Conservation (phyloP, 2,888 invertebrate species). For the Creontiades dilutus region DNA sequence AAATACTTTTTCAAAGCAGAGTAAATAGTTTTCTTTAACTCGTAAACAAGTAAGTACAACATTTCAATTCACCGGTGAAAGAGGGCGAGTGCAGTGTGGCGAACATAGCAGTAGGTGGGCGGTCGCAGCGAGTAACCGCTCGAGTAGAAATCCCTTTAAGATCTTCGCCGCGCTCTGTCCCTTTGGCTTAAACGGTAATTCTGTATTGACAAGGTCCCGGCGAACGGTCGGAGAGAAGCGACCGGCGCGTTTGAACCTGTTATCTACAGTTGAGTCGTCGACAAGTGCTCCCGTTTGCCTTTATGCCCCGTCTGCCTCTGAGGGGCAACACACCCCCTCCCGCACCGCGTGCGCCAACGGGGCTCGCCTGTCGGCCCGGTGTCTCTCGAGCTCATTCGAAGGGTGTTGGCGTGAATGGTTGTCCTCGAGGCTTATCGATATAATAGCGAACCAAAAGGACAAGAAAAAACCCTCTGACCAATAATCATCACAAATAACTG, state of each 20-base stretch:
- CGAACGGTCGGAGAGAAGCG: background rate
- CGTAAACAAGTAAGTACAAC: constrained; percentile 25
- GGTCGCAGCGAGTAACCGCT: background rate
- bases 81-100: background rate
- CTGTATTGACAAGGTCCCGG: constrained; percentile 40
- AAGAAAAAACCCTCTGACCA: background rate
- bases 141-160: constrained; percentile 47
- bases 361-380: background rate
- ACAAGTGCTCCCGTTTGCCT: constrained; percentile 49
- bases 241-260: constrained; percentile 60
- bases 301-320: background rate
- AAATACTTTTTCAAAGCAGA: background rate
- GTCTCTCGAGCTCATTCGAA: background rate
- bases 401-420: constrained; percentile 22
- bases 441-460: background rate
- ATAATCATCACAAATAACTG: constrained; percentile 7
- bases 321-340: background rate
- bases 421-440: background rate
- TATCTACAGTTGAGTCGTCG: constrained; percentile 49
- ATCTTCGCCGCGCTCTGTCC: constrained; percentile 44
- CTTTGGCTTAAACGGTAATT: constrained; percentile 49
- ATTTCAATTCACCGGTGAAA: background rate
- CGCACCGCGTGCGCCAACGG: background rate
- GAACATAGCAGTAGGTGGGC: constrained; percentile 26
- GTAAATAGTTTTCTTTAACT: constrained; percentile 52